Evolutionary conservation across 2,797 vertebrate species (phyloP).

Genomic region (Lates japonicus): DNA sequence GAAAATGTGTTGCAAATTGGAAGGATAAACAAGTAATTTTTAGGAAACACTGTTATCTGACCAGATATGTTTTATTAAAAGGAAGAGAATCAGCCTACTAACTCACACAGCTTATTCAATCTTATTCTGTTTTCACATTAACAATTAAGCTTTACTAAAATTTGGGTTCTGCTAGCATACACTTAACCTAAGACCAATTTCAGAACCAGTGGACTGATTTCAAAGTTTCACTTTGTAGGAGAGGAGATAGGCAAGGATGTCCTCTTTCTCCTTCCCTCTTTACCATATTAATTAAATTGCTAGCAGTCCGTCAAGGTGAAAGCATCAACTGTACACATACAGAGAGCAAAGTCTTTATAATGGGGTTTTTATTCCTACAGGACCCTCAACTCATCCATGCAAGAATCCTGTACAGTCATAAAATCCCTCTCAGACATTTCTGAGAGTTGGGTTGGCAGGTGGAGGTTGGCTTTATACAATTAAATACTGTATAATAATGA

Average conservation of each 20-base stretch:
- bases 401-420: not conserved
- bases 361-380: constrained; percentile 16
- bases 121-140: not conserved
- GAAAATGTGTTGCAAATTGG: not conserved
- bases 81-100: not conserved
- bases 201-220: not conserved
- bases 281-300: constrained; percentile 7
- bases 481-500: not conserved
- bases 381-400: not conserved
- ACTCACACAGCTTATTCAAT: not conserved
- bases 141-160: not conserved
- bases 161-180: too few species aligned
- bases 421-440: constrained; percentile 6
- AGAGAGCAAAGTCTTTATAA: constrained; percentile 7
- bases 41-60: not conserved
- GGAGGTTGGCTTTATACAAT: not conserved
- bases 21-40: not conserved
- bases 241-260: not conserved
- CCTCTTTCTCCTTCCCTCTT: constrained; percentile 1
- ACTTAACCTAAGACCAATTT: not conserved
- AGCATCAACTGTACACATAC: not conserved
- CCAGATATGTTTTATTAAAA: not conserved
- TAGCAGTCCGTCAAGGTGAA: not conserved
- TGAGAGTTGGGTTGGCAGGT: not conserved
- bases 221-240: not conserved